A percentile compares a stretch with the other conserved stretches of the same genome.
Evolutionary conservation across 2,113 vertebrate species (phyloP).

Genomic region (Vombatus ursinus): DNA sequence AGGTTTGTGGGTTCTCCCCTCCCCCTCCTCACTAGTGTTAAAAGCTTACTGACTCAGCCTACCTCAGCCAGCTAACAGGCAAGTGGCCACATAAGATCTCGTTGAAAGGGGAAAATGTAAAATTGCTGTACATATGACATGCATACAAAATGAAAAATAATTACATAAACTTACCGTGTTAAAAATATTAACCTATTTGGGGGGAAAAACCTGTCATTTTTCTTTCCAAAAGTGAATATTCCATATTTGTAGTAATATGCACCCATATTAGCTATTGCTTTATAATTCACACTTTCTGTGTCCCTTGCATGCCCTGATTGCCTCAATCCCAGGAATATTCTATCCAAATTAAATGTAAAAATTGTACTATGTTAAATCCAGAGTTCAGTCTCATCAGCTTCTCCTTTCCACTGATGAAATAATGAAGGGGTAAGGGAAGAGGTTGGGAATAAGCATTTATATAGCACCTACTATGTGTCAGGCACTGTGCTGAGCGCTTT

Average conservation of each 20-base stretch:
- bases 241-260: neutral
- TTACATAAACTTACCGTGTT: neutral
- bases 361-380: neutral
- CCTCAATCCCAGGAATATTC: neutral
- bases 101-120: neutral
- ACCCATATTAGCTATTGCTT: neutral
- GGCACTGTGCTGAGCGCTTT: neutral
- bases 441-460: neutral
- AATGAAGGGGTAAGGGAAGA: neutral
- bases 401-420: neutral
- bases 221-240: neutral
- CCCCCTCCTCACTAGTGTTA: too few relatives aligned
- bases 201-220: neutral
- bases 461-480: neutral
- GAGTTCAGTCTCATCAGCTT: neutral
- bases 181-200: neutral
- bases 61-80: neutral
- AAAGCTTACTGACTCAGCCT: too few relatives aligned
- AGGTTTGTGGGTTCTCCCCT: neutral
- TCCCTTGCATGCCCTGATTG: neutral
- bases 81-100: neutral
- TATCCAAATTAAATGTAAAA: neutral
- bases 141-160: neutral
- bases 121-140: neutral
- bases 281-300: neutral